A percentile compares a stretch with the other conserved stretches of the same genome.
Evolutionary conservation across 1,140 invertebrate species (phyloP).

Genomic region (Trachymyrmex septentrionalis): DNA sequence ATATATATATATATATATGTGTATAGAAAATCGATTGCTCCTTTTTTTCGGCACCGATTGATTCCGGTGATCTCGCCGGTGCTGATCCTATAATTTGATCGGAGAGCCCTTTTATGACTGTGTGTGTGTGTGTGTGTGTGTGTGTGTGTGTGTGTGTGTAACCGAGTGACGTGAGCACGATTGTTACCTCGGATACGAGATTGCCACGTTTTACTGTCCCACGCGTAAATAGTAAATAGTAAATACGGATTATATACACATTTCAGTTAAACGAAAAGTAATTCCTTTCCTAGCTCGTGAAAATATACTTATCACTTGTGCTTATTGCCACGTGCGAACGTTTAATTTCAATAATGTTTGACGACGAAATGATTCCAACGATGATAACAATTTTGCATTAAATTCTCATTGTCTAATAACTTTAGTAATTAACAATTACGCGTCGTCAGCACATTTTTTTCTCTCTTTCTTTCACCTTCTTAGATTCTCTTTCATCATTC

Average conservation of each 20-base stretch:
- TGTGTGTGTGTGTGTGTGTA: constrained; percentile 43
- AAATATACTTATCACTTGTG: background rate
- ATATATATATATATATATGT: background rate
- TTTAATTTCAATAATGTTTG: constrained; percentile 1
- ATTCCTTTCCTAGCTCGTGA: constrained; percentile 30
- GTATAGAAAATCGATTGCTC: constrained; percentile 39
- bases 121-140: constrained; percentile 39
- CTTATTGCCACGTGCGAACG: background rate
- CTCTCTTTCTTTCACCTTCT: background rate
- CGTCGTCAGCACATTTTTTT: background rate
- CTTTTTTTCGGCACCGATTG: constrained; percentile 58
- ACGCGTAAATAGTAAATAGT: constrained; percentile 66
- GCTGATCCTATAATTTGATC: constrained; percentile 70
- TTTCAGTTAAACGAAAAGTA: constrained; percentile 59
- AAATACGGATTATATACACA: constrained; percentile 61
- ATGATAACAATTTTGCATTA: background rate
- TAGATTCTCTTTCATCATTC: too few relatives aligned
- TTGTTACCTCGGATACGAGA: constrained; percentile 74
- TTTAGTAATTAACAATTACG: background rate
- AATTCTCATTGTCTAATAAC: background rate
- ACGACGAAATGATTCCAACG: background rate
- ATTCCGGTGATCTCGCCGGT: constrained; percentile 54
- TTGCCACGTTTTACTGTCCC: constrained; percentile 70
- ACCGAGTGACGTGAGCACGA: constrained; percentile 59
- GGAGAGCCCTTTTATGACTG: constrained; percentile 62